Evolutionary conservation across 2,888 invertebrate genomes (phyloP), one percentile per base, ranked within the genome.

Genomic region (Hetaerina titia): DNA sequence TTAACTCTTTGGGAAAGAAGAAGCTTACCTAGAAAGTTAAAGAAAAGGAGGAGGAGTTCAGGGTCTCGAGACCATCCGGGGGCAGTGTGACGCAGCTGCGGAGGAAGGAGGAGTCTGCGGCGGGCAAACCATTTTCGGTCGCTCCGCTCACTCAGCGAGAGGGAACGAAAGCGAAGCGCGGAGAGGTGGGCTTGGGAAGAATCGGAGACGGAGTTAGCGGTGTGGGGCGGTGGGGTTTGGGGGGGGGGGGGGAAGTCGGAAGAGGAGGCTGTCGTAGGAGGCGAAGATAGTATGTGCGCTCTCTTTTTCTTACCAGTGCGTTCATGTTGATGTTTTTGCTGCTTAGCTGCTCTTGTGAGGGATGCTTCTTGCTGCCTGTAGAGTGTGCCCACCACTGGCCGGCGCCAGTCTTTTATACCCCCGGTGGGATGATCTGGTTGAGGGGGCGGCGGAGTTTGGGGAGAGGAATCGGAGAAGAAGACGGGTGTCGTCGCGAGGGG

Each of bases 251-350:
- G 45, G 1, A 45, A 45, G 45, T 45, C 1, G 45, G 45, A 45
- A 45, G 45, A 45, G 45, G 45, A 45, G 45, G 4, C 45, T 45
- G 1, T 45, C 45, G 45, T 1, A 45, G 45, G 45, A 45, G 45
- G 45, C 4, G 45, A 45, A 45, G 45, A 45, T 45, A 4, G 45
- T 45, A 45, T 45, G 45, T 45, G 45, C 4, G 45, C 45, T 45
- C 45, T 45, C 45, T 45, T 45, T 45, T 19, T 63, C 92, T 92
- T 92, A 92, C 92, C 92, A 92, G 69, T 45, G 92, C 92, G 92
- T 92, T 92, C 92, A 92, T 92, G 92, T n/a, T 69, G 92, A 31
- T 64, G 92, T 92, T 92, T 64, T 19, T 92, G 69, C 56, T 22
- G 69, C 60, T 90, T 64, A 7, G 69, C 64, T 90, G 90, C 64